Evolutionary conservation across 1,140 invertebrate genomes (phyloP).

Genomic region (Drosophila persimilis): DNA sequence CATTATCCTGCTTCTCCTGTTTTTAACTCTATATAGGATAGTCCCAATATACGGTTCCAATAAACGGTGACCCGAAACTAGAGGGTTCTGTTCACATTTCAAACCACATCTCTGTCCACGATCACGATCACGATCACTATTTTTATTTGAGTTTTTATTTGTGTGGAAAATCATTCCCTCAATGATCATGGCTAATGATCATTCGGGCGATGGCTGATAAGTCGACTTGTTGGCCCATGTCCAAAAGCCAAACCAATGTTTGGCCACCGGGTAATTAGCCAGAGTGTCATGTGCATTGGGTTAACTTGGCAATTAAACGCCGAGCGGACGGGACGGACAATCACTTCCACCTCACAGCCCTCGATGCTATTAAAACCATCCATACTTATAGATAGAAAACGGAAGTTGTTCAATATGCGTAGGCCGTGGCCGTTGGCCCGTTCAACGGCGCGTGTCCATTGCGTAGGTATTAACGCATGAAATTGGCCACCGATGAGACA

Average conservation of each 20-base stretch:
- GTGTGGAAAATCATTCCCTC: background rate
- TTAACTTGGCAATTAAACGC: slow-evolving; percentile 64
- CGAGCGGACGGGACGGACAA: slow-evolving; percentile 21
- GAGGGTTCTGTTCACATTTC: no score
- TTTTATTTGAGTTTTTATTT: no score
- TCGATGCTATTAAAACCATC: slow-evolving; percentile 16
- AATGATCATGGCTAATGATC: slow-evolving; percentile 11
- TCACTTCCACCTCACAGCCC: slow-evolving; percentile 27
- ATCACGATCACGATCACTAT: no score
- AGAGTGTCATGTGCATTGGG: slow-evolving; percentile 69
- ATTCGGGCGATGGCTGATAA: slow-evolving; percentile 14
- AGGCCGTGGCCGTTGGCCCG: slow-evolving; percentile 41
- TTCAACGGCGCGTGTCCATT: slow-evolving; percentile 66
- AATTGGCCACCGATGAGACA: slow-evolving; percentile 55
- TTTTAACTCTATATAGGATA: no score
- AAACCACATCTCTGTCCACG: no score
- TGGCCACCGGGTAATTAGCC: slow-evolving; percentile 49
- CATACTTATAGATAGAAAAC: slow-evolving; percentile 30
- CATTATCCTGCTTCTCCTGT: no score
- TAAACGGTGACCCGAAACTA: no score
- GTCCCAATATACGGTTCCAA: no score
- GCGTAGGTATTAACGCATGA: slow-evolving; percentile 70
- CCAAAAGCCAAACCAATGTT: slow-evolving; percentile 24
- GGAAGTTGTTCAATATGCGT: slow-evolving; percentile 78
- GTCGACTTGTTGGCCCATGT: slow-evolving; percentile 29